Conservation (phyloP, 2,113 vertebrate genomes). For the Chinchilla lanigera region DNA sequence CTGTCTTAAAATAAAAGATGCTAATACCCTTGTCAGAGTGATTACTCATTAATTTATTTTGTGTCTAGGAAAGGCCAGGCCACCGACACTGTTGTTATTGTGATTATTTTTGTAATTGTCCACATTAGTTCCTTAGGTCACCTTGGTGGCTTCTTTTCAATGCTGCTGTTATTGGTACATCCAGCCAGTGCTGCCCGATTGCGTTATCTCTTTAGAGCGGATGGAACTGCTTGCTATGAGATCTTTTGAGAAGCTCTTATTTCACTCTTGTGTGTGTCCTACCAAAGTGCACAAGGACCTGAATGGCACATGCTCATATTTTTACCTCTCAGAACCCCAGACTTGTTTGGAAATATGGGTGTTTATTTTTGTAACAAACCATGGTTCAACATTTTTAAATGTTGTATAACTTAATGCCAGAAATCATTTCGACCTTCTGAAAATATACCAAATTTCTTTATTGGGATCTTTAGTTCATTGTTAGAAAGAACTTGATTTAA, state of each 20-base stretch:
- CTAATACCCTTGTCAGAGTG: background rate
- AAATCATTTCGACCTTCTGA: background rate
- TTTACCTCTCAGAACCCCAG: background rate
- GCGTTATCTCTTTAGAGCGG: background rate
- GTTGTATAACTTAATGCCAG: background rate
- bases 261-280: background rate
- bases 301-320: background rate
- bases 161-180: background rate
- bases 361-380: background rate
- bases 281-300: background rate
- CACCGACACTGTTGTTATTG: background rate
- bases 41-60: background rate
- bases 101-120: background rate
- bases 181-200: background rate
- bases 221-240: background rate
- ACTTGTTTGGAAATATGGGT: background rate
- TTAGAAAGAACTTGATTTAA: background rate
- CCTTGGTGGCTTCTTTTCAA: background rate
- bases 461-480: conserved; percentile 12
- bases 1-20: background rate
- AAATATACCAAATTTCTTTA: background rate
- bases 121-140: background rate
- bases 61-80: background rate
- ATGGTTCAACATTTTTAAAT: conserved; percentile 6
- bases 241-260: background rate